Percentiles rank a stretch among this genome's conserved stretches.
Evolutionary conservation across 2,888 invertebrate genomes (phyloP).

Genomic region (Anarsia innoxiella): DNA sequence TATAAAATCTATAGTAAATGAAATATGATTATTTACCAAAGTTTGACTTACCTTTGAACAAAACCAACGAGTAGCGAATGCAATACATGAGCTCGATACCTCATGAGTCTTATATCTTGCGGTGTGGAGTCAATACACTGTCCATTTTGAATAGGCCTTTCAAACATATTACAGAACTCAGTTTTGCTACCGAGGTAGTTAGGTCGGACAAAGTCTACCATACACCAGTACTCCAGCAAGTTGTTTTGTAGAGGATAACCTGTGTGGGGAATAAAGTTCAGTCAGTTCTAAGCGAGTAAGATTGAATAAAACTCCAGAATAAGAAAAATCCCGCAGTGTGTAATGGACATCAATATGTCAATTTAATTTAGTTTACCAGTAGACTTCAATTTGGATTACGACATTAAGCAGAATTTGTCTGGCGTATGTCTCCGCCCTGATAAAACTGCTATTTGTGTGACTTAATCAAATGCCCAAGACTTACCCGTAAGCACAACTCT

Average conservation of each 20-base stretch:
- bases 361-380: too few species aligned
- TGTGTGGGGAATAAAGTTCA: too few species aligned
- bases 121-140: slow-evolving; percentile 98
- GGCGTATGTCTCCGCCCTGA: neutral
- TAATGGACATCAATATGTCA: too few species aligned
- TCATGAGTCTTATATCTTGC: slow-evolving; percentile 94
- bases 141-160: slow-evolving; percentile 98
- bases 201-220: slow-evolving; percentile 99
- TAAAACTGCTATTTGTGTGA: too few species aligned
- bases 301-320: too few species aligned
- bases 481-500: slow-evolving; percentile 93
- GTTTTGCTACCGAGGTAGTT: slow-evolving; percentile 97
- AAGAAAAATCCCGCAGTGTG: too few species aligned
- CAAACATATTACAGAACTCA: slow-evolving; percentile 99
- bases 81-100: slow-evolving; percentile 95
- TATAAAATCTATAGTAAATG: neutral
- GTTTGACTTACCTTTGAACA: slow-evolving; percentile 83
- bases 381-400: too few species aligned
- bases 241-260: slow-evolving; percentile 99
- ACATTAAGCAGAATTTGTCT: too few species aligned
- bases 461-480: too few species aligned
- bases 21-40: neutral
- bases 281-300: too few species aligned
- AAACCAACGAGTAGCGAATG: slow-evolving; percentile 96
- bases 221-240: slow-evolving; percentile 97